Conservation (phyloP, 2,797 vertebrate species). For the Remorina albescens region DNA sequence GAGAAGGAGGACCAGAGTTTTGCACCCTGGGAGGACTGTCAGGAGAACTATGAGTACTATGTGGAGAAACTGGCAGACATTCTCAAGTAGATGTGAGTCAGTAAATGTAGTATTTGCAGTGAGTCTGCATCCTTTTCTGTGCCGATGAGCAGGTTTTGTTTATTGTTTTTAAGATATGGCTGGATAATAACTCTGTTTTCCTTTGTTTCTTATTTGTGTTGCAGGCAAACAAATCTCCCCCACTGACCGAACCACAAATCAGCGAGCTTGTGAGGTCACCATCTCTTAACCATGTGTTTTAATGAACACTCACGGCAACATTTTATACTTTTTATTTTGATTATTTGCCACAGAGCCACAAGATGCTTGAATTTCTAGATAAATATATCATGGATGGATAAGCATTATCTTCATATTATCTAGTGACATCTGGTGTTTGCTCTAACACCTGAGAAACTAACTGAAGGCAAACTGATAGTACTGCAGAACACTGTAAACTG, state of each 20-base stretch:
- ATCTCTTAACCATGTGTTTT: slow-evolving; percentile 16
- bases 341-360: slow-evolving; percentile 37
- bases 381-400: slow-evolving; percentile 39
- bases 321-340: slow-evolving; percentile 72
- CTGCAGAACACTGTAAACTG: not conserved
- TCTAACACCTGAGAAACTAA: slow-evolving; percentile 27
- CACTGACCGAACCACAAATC: slow-evolving; percentile 42
- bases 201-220: slow-evolving; percentile 33
- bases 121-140: not conserved
- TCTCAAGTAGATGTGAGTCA: slow-evolving; percentile 83
- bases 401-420: slow-evolving; percentile 18
- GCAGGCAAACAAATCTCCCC: slow-evolving; percentile 41
- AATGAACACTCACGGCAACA: slow-evolving; percentile 42
- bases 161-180: not conserved
- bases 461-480: not conserved
- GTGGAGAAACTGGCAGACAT: slow-evolving; percentile 92
- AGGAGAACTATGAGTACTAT: slow-evolving; percentile 94
- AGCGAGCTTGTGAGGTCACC: slow-evolving; percentile 16
- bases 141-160: not conserved
- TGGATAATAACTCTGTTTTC: slow-evolving; percentile 10
- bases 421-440: slow-evolving; percentile 66
- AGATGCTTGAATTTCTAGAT: slow-evolving; percentile 27
- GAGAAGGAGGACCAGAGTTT: slow-evolving; percentile 90
- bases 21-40: slow-evolving; percentile 96
- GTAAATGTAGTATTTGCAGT: not conserved